Percentiles rank a stretch among this genome's conserved stretches.
phyloP scores from a whole-genome alignment of 2,888 invertebrate genomes.

The Osedax frankpressi region DNA sequence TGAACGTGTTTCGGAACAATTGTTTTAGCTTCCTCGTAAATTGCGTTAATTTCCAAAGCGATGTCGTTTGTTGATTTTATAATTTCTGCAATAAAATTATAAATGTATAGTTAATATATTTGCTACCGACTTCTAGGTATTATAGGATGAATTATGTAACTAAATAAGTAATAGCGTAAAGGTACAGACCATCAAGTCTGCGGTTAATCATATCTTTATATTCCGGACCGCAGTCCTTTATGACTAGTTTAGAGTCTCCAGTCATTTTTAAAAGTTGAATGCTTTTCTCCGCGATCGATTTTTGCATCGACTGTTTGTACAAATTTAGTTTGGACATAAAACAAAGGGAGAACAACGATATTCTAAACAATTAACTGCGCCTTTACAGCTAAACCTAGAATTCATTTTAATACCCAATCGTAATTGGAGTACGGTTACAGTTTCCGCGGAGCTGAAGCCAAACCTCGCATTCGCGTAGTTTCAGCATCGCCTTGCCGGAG shows the following conservation, averaged over 20 bases:
- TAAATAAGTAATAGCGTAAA: not conserved
- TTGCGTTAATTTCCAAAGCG: not conserved
- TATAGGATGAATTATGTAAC: not conserved
- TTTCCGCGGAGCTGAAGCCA: not conserved
- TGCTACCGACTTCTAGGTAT: not conserved
- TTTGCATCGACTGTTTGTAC: not conserved
- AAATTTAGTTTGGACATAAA: no score
- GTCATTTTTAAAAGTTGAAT: not conserved
- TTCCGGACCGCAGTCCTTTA: not conserved
- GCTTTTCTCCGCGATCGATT: not conserved
- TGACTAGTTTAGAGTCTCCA: not conserved
- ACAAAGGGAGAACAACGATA: no score
- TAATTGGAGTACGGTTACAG: no score
- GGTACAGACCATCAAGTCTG: not conserved
- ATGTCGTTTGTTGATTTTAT: not conserved
- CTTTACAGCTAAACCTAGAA: no score
- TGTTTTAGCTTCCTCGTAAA: not conserved
- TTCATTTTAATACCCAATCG: no score
- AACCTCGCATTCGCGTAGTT: not conserved
- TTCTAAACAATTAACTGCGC: no score
- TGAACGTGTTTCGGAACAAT: not conserved
- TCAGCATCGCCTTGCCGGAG: not conserved
- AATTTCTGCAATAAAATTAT: not conserved
- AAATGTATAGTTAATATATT: not conserved
- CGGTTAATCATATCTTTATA: not conserved